Evolutionary conservation across 2,888 invertebrate genomes (phyloP).

Genomic region (Eupithecia abbreviata): DNA sequence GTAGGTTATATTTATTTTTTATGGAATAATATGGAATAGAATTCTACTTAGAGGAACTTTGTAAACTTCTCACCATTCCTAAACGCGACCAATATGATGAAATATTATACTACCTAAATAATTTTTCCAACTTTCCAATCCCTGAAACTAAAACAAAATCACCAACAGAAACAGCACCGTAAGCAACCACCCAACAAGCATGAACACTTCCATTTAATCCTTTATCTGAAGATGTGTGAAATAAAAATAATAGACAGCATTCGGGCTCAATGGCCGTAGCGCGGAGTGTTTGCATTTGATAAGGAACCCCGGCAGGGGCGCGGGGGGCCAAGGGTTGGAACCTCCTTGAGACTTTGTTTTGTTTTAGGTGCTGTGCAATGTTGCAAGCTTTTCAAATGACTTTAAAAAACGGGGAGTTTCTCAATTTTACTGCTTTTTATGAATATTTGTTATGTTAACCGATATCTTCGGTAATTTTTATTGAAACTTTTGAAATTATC

Average conservation of each 20-base stretch:
- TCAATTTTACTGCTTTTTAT: background rate
- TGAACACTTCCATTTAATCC: conserved; percentile 61
- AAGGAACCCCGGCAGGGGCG: conserved; percentile 57
- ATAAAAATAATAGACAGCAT: conserved; percentile 75
- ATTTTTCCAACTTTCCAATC: background rate
- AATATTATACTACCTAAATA: background rate
- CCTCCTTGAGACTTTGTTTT: conserved; percentile 45
- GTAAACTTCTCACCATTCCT: background rate
- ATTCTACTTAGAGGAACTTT: no score
- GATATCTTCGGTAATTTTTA: background rate
- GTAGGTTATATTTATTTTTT: no score
- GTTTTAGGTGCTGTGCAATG: conserved; percentile 27
- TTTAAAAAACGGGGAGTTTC: background rate
- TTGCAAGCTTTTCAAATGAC: background rate
- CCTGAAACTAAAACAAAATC: background rate
- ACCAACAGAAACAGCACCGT: conserved; percentile 47
- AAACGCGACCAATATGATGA: background rate
- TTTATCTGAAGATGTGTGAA: conserved; percentile 63
- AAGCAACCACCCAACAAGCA: conserved; percentile 42
- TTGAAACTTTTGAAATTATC: no score
- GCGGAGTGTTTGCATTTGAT: conserved; percentile 81
- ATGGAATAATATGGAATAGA: no score
- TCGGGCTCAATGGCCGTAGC: conserved; percentile 78
- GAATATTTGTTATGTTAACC: background rate
- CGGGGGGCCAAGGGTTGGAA: conserved; percentile 51